Conservation (phyloP, 2,888 invertebrate genomes). For the Tetropium fuscum region DNA sequence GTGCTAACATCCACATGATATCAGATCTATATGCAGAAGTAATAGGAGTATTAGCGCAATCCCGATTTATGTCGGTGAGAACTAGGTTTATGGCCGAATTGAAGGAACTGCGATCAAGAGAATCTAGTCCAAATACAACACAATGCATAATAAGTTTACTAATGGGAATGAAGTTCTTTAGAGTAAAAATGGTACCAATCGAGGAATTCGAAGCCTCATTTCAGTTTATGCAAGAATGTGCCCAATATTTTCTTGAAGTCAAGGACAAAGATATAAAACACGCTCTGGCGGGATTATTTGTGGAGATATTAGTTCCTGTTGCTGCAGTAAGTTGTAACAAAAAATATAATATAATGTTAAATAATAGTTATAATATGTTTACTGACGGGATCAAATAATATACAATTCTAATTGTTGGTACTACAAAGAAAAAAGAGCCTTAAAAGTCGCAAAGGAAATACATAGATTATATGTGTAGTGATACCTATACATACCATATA, state of each 20-base stretch:
- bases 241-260: conserved; percentile 97
- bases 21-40: conserved; percentile 99
- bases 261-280: conserved; percentile 99
- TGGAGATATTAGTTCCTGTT: conserved; percentile 98
- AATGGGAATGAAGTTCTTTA: conserved; percentile 99
- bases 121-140: conserved; percentile 89
- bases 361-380: too few species aligned
- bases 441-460: too few species aligned
- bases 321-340: conserved; percentile 83
- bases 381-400: too few species aligned
- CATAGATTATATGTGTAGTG: too few species aligned
- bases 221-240: conserved; percentile 98
- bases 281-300: conserved; percentile 97
- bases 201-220: conserved; percentile 99
- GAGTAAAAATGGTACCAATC: conserved; percentile 96
- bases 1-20: conserved; percentile 95
- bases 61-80: conserved; percentile 91
- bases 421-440: too few species aligned
- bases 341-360: too few species aligned
- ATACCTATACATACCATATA: too few species aligned
- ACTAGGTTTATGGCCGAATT: conserved; percentile 94
- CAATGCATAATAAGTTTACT: conserved; percentile 96
- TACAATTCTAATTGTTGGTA: too few species aligned
- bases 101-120: conserved; percentile 84
- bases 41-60: conserved; percentile 94